phyloP scores from a whole-genome alignment of 2,113 vertebrate genomes.

The Ornithorhynchus anatinus region DNA sequence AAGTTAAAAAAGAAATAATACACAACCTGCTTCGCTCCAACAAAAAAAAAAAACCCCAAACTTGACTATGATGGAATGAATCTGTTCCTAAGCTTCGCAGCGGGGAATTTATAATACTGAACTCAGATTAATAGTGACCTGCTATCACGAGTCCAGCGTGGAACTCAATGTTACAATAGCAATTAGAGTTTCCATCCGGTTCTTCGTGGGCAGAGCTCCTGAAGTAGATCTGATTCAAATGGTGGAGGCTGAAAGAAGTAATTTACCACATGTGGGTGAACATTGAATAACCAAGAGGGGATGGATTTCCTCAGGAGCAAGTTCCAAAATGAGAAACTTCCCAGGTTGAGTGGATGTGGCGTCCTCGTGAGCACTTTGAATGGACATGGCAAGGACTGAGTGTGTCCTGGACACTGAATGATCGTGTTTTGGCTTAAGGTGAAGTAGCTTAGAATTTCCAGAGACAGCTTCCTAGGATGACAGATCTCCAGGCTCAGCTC shows the following conservation, averaged over 20 bases:
- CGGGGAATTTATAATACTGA: too few relatives aligned
- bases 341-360: background rate
- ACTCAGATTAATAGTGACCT: too few relatives aligned
- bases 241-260: background rate
- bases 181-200: accelerated
- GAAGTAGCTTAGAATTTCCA: background rate
- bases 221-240: background rate
- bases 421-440: background rate
- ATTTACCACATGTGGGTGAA: background rate
- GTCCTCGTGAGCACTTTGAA: background rate
- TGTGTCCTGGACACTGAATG: background rate
- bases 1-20: too few relatives aligned
- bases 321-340: background rate
- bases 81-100: too few relatives aligned
- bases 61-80: too few relatives aligned
- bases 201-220: background rate
- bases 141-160: accelerated
- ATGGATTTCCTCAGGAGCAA: background rate
- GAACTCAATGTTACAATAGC: accelerated
- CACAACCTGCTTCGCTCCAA: too few relatives aligned
- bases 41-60: too few relatives aligned
- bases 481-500: background rate
- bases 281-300: background rate
- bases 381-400: background rate
- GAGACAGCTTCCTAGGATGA: accelerated